A percentile compares a stretch with the other conserved stretches of the same genome.
Evolutionary conservation across 2,113 vertebrate species (phyloP).

Genomic region (Neoarius graeffei): DNA sequence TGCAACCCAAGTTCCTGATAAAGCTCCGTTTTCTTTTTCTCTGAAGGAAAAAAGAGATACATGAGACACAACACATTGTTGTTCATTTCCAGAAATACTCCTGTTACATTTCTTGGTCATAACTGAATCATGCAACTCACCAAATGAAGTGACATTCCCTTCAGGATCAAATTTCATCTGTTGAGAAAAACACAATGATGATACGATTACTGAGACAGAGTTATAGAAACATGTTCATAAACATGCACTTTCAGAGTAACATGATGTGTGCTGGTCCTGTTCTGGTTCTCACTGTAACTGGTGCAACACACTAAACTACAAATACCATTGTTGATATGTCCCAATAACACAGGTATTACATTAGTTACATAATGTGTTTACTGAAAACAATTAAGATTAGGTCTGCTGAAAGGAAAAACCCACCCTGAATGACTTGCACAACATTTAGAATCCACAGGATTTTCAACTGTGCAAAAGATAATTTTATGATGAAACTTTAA

Average conservation of each 20-base stretch:
- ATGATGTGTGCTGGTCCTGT: neutral
- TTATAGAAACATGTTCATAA: neutral
- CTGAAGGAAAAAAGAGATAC: slow-evolving; percentile 64
- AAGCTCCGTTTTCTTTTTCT: slow-evolving; percentile 94
- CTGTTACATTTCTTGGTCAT: neutral
- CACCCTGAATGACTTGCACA: neutral
- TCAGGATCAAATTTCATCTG: slow-evolving; percentile 92
- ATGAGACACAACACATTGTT: neutral
- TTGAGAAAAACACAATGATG: slow-evolving; percentile 29
- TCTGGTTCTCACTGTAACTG: neutral
- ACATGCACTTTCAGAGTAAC: neutral
- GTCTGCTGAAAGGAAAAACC: neutral
- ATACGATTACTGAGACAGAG: neutral
- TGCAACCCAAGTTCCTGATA: slow-evolving; percentile 93
- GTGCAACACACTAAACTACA: neutral
- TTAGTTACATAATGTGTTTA: neutral
- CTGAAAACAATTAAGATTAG: neutral
- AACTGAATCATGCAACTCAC: slow-evolving; percentile 71
- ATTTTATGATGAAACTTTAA: neutral
- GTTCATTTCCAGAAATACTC: neutral
- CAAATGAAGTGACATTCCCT: slow-evolving; percentile 87
- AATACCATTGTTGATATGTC: neutral
- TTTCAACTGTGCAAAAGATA: neutral
- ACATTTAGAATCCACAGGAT: neutral
- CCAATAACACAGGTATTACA: neutral